phyloP scores from a whole-genome alignment of 2,113 vertebrate genomes.

The Mixornis gularis region DNA sequence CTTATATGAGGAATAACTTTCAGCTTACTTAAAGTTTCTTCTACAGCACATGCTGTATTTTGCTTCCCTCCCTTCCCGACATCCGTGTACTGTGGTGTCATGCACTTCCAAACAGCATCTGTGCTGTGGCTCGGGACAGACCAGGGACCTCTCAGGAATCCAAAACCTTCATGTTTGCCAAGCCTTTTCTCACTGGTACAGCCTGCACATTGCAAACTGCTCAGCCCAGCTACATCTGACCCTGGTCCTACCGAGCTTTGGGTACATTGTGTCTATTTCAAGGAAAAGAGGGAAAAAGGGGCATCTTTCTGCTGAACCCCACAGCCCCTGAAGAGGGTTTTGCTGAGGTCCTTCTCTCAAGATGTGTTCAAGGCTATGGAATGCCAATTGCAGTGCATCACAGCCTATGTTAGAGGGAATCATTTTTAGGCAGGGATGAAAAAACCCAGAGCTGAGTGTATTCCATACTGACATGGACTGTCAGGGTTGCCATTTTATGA shows the following conservation, averaged over 20 bases:
- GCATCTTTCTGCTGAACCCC: background rate
- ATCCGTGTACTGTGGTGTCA: background rate
- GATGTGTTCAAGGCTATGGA: background rate
- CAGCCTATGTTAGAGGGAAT: background rate
- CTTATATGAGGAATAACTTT: constrained; percentile 21
- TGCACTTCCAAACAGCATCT: constrained; percentile 14
- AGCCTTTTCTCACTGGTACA: background rate
- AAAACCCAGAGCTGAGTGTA: constrained; percentile 3
- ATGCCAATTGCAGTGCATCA: background rate
- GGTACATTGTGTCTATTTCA: background rate
- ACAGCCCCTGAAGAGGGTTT: background rate
- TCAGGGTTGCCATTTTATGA: constrained; percentile 24
- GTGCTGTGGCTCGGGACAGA: background rate
- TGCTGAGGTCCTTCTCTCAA: background rate
- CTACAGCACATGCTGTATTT: background rate
- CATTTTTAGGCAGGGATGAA: background rate
- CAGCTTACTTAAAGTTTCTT: constrained; percentile 50
- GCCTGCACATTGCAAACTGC: background rate
- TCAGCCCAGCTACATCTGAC: background rate
- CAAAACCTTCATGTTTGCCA: background rate
- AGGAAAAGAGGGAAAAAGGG: background rate
- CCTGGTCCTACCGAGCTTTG: background rate
- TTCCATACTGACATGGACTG: constrained; percentile 10
- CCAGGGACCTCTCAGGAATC: background rate
- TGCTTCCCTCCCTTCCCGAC: constrained; percentile 22